phyloP scores from a whole-genome alignment of 2,113 vertebrate species.

The Hirundichthys speculiger region DNA sequence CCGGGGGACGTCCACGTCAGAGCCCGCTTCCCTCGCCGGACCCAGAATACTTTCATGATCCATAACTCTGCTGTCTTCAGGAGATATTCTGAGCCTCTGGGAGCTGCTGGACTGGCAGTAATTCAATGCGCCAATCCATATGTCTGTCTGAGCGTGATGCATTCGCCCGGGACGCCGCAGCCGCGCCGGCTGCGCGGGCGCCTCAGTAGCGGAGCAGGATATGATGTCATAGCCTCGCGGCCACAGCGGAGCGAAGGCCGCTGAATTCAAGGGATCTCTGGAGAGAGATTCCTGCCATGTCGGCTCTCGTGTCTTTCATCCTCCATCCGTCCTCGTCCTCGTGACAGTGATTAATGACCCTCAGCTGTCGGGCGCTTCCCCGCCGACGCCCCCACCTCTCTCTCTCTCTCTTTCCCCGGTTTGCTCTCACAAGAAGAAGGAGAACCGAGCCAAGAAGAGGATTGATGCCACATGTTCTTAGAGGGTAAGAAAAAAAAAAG shows the following conservation, averaged over 20 bases:
- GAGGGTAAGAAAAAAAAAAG: conserved; percentile 1
- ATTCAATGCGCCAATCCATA: no score
- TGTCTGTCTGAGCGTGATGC: no score
- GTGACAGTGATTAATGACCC: conserved; percentile 81
- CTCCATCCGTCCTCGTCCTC: conserved; percentile 43
- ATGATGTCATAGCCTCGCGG: conserved; percentile 62
- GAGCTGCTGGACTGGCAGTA: conserved; percentile 52
- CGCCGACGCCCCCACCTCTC: conserved; percentile 70
- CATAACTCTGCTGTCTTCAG: conserved; percentile 39
- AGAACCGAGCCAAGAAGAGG: conserved; percentile 39
- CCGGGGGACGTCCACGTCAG: conserved; percentile 20
- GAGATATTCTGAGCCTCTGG: conserved; percentile 37
- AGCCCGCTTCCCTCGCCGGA: conserved; percentile 10
- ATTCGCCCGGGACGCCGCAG: conserved; percentile 22
- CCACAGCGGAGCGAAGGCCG: conserved; percentile 53
- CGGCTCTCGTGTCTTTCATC: conserved; percentile 67
- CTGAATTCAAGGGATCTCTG: conserved; percentile 68
- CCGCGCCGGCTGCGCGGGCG: conserved; percentile 37
- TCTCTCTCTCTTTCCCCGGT: conserved; percentile 79
- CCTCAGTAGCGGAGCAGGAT: conserved; percentile 37
- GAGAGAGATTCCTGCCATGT: conserved; percentile 64
- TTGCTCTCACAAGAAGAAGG: conserved; percentile 48
- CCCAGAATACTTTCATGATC: conserved; percentile 29
- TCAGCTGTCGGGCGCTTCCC: conserved; percentile 77
- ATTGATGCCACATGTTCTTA: conserved; percentile 66